Conservation (phyloP, 2,797 vertebrate genomes). For the Falco peregrinus region DNA sequence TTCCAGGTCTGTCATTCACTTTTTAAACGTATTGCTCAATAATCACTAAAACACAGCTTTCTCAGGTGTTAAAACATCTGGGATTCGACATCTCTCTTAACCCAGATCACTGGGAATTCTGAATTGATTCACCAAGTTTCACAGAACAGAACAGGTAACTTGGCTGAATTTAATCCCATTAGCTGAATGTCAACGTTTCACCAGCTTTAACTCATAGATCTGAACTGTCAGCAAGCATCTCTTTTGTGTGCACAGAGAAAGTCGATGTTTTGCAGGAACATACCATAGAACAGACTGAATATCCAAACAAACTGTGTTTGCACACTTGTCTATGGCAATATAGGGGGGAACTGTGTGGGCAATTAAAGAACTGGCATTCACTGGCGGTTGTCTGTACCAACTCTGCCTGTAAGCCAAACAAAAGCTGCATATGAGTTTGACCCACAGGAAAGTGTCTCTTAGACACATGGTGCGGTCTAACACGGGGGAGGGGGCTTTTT, state of each 20-base stretch:
- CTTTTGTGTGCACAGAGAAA: background rate
- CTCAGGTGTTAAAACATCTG: slow-evolving; percentile 58
- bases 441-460: background rate
- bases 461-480: background rate
- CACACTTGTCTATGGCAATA: rapidly evolving
- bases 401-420: background rate
- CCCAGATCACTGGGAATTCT: slow-evolving; percentile 17
- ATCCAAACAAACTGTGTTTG: slow-evolving; percentile 2
- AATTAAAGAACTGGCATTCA: background rate
- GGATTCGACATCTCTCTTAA: slow-evolving; percentile 29
- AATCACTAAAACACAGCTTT: slow-evolving; percentile 36
- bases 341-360: background rate
- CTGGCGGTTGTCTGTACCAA: background rate
- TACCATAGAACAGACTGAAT: background rate
- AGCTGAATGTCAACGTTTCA: background rate
- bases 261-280: background rate
- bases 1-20: slow-evolving; percentile 69
- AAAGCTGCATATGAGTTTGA: background rate
- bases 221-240: slow-evolving; percentile 7
- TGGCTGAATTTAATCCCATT: slow-evolving; percentile 25
- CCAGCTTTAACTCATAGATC: background rate
- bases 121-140: slow-evolving; percentile 10
- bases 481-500: background rate
- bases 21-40: slow-evolving; percentile 46
- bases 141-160: background rate